Conservation (phyloP, 30 jellyfish, hydroid and myxozoan genomes). For the Hydractinia symbiolongicarpus region DNA sequence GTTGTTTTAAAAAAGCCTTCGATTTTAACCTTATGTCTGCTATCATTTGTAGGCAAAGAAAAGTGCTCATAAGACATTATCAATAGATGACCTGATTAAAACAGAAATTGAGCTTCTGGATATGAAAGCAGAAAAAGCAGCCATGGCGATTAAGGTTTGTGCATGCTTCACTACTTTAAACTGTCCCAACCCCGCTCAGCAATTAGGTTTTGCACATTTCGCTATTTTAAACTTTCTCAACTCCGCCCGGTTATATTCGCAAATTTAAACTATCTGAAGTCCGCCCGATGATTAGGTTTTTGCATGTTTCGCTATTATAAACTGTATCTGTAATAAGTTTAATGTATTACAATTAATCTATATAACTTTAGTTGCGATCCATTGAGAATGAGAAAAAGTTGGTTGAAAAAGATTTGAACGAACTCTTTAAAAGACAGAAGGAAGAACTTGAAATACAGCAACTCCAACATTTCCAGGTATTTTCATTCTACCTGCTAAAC, state of each 20-base stretch:
- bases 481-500: not conserved
- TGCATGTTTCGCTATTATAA: no score
- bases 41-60: constrained; percentile 32
- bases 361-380: constrained; percentile 43
- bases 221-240: no score
- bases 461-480: constrained; percentile 84
- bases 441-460: constrained; percentile 93
- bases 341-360: no score
- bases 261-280: not conserved
- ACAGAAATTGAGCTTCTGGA: constrained; percentile 79
- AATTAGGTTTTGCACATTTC: not conserved
- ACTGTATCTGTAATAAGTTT: no score
- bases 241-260: no score
- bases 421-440: constrained; percentile 72
- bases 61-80: constrained; percentile 35
- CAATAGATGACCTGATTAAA: constrained; percentile 61
- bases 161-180: not conserved
- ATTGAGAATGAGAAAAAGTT: constrained; percentile 70
- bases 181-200: not conserved
- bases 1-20: not conserved
- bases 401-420: constrained; percentile 55
- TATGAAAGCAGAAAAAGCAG: constrained; percentile 83
- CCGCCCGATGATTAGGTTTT: not conserved
- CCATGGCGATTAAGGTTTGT: constrained; percentile 83
- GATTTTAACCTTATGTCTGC: not conserved